Evolutionary conservation across 2,888 invertebrate species (phyloP), one percentile per base, ranked within the genome.

Genomic region (Catocala sponsa): DNA sequence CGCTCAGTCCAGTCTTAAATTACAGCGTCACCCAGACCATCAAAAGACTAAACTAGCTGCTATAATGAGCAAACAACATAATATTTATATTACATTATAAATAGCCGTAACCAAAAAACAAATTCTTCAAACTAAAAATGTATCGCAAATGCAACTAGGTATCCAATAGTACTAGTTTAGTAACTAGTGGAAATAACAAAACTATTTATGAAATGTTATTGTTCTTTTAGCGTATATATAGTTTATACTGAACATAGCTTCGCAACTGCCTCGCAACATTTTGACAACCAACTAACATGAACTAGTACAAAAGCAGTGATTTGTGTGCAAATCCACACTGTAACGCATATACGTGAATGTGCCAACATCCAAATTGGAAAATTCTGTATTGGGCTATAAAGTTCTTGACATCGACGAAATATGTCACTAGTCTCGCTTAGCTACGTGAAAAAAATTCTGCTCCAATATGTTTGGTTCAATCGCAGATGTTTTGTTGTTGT

Each of bases 331-430:
- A 53, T 62, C 46, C 51, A 54, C 38, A 47, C 12, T 55, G 62
- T 58, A 60, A 52, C 54, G 63, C 32, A 61, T 51, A 79, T 77
- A 82, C 81, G 78, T 78, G 76, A 76, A 84, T 81, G 78, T 84
- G 83, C 81, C 82, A 82, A 83, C 85, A 74, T 74, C 79, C 70
- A 76, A 78, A 87, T 85, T 86, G 84, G 81, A 85, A 85, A 87
- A 88, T 85, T 86, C 79, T 83, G 79, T 80, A 84, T 76, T 62
- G 80, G 74, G 69, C 81, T 77, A 86, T 87, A 86, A 83, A 86
- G 79, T 81, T 79, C 81, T 79, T 80, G 87, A 85, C 85, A 77
- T 73, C 69, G 72, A 83, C 76, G 70, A 79, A 86, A 80, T 76
- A 74, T 70, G 67, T 64, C 57, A 66, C 66, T 59, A 62, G 71